phyloP scores from a whole-genome alignment of 2,797 vertebrate genomes.

The Passerculus sandwichensis region DNA sequence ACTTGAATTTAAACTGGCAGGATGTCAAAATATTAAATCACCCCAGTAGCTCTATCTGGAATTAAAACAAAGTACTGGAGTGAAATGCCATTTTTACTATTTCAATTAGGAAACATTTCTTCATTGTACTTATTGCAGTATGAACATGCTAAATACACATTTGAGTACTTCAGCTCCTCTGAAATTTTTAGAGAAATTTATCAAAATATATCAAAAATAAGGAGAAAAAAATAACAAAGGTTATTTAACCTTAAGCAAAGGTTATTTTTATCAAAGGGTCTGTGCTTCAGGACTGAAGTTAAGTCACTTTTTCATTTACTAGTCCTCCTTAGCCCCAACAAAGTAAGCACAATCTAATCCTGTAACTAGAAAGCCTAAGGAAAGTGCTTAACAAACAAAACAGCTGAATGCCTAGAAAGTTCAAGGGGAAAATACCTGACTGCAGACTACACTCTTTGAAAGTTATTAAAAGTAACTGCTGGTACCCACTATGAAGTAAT shows the following conservation, averaged over 20 bases:
- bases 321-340: not conserved
- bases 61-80: not conserved
- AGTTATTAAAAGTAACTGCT: not conserved
- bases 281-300: not conserved
- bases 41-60: not conserved
- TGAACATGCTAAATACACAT: not conserved
- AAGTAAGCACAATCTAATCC: not conserved
- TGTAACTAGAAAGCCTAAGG: not conserved
- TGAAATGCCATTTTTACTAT: not conserved
- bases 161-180: not conserved
- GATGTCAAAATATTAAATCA: not conserved
- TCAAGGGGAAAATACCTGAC: not conserved
- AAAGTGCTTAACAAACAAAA: not conserved
- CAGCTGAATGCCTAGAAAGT: not conserved
- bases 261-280: not conserved
- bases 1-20: not conserved
- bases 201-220: not conserved
- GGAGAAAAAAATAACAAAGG: not conserved
- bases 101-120: not conserved
- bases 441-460: not conserved
- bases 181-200: not conserved
- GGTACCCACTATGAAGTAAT: not conserved
- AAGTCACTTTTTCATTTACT: not conserved
- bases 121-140: not conserved
- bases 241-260: not conserved